Percentiles rank a stretch among this genome's conserved stretches.
Evolutionary conservation across 2,888 invertebrate genomes (phyloP).

Genomic region (Hemicrepidius hirtus): DNA sequence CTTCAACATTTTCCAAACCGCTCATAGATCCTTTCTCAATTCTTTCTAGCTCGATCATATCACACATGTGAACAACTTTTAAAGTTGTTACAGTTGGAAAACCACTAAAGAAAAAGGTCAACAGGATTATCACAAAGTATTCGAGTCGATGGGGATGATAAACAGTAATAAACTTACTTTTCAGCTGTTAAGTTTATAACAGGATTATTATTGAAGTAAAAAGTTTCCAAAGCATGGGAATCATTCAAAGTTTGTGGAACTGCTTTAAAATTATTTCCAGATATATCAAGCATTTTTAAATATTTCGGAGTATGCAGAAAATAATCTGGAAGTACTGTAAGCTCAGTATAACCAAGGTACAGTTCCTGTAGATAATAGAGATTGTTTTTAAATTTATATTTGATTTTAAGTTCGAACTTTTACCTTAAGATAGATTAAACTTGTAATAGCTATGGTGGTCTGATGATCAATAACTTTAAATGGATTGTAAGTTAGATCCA

Average conservation of each 20-base stretch:
- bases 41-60: slow-evolving; percentile 77
- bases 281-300: slow-evolving; percentile 79
- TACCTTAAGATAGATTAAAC: slow-evolving; percentile 80
- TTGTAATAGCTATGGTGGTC: slow-evolving; percentile 80
- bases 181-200: slow-evolving; percentile 35
- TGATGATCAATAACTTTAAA: slow-evolving; percentile 79
- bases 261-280: slow-evolving; percentile 74
- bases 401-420: background rate
- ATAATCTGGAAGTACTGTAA: slow-evolving; percentile 70
- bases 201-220: slow-evolving; percentile 81
- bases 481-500: slow-evolving; percentile 85
- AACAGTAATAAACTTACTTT: slow-evolving; percentile 37
- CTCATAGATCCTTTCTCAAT: slow-evolving; percentile 77
- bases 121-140: too few relatives aligned
- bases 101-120: slow-evolving; percentile 61
- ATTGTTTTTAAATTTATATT: background rate
- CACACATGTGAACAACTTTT: slow-evolving; percentile 80
- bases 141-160: too few relatives aligned
- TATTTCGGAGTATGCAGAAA: slow-evolving; percentile 81
- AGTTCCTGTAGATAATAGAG: slow-evolving; percentile 61
- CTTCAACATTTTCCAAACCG: slow-evolving; percentile 74
- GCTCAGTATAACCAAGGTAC: slow-evolving; percentile 18
- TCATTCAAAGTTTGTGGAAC: slow-evolving; percentile 78
- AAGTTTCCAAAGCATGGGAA: slow-evolving; percentile 75
- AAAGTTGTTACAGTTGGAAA: slow-evolving; percentile 80